Evolutionary conservation across 2,888 invertebrate genomes (phyloP).

Genomic region (Amblyjoppa fuscipennis): DNA sequence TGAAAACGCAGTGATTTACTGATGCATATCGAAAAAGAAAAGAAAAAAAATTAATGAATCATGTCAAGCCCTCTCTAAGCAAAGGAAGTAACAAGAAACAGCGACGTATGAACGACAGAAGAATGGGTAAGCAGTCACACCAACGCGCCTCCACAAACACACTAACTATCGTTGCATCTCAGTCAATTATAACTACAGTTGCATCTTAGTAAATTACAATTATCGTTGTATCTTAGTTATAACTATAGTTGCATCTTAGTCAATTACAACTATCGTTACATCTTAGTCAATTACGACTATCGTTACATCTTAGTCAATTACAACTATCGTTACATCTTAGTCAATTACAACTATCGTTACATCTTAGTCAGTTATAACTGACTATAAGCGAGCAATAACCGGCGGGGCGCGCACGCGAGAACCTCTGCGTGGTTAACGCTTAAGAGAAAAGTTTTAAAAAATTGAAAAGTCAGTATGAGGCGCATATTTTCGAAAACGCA

Average conservation of each 20-base stretch:
- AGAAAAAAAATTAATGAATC: not conserved
- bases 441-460: not conserved
- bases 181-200: not conserved
- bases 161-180: not conserved
- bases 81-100: not conserved
- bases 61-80: not conserved
- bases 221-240: too few species aligned
- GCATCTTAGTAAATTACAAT: too few species aligned
- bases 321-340: not conserved
- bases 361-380: too few species aligned
- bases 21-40: too few species aligned
- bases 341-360: not conserved
- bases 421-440: not conserved
- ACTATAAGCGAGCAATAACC: too few species aligned
- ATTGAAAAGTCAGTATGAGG: not conserved
- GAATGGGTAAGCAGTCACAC: constrained; percentile 62
- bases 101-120: not conserved
- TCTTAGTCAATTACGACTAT: too few species aligned
- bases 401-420: not conserved
- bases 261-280: too few species aligned
- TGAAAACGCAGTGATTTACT: too few species aligned
- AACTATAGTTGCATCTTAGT: too few species aligned
- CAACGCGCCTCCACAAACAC: constrained; percentile 47
- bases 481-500: too few species aligned
- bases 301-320: too few species aligned